Conservation (phyloP, 2,888 invertebrate genomes). For the Cephus pygmeus region DNA sequence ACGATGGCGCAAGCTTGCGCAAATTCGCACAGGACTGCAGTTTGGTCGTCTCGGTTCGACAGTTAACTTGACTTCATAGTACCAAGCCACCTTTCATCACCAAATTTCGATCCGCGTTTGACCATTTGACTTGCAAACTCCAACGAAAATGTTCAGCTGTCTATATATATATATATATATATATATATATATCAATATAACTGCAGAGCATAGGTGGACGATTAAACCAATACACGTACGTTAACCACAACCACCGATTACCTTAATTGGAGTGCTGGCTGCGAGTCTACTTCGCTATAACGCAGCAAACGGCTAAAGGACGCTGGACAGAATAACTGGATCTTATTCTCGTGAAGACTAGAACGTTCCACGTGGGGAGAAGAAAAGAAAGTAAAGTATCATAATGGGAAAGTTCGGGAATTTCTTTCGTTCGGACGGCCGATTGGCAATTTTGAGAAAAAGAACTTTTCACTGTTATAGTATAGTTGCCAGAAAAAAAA, state of each 20-base stretch:
- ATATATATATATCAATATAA: not conserved
- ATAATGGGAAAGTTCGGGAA: not conserved
- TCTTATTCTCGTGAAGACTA: not conserved
- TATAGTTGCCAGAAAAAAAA: not conserved
- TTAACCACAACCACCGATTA: not conserved
- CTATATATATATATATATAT: too few relatives aligned
- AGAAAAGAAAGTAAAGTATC: not conserved
- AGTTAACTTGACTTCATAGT: slow-evolving; percentile 14
- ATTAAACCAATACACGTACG: not conserved
- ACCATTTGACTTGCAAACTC: slow-evolving; percentile 27
- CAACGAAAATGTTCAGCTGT: not conserved
- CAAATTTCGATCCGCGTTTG: slow-evolving; percentile 1
- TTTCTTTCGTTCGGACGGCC: too few relatives aligned
- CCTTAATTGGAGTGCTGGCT: not conserved
- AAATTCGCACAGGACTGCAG: not conserved
- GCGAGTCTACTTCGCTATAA: not conserved
- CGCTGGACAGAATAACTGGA: not conserved
- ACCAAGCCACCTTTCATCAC: not conserved
- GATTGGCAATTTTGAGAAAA: not conserved
- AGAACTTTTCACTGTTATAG: not conserved
- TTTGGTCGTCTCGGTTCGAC: not conserved
- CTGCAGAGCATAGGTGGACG: not conserved
- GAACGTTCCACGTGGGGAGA: not conserved
- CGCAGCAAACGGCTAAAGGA: not conserved
- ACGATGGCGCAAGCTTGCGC: not conserved